Percentiles rank a stretch among this genome's conserved stretches.
phyloP scores from a whole-genome alignment of 92 coral and sea anemone species.

The Palythoa grandiflora region DNA sequence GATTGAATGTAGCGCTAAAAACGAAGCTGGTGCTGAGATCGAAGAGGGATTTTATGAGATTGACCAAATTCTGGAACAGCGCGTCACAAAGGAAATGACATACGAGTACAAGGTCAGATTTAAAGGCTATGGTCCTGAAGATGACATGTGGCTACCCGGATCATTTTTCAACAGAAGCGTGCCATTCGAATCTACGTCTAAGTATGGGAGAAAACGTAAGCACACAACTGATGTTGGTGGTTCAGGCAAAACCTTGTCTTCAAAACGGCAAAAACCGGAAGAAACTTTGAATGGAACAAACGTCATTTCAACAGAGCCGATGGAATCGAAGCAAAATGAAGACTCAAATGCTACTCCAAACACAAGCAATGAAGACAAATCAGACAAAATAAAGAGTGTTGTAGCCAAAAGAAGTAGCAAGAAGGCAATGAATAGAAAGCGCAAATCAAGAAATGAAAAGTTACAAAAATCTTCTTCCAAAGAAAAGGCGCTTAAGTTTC shows the following conservation, averaged over 20 bases:
- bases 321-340: neutral
- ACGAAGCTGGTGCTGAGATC: conserved; percentile 8
- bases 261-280: neutral
- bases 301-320: neutral
- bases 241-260: neutral
- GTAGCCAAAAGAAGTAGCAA: conserved; percentile 1
- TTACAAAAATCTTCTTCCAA: neutral
- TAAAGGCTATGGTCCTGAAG: conserved; percentile 64
- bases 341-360: neutral
- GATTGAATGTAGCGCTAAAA: neutral
- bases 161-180: conserved; percentile 61
- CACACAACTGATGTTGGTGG: neutral
- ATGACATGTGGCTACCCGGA: conserved; percentile 70
- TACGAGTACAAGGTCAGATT: conserved; percentile 61
- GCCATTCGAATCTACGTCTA: conserved; percentile 11
- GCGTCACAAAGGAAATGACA: conserved; percentile 20
- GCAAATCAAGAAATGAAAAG: neutral
- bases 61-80: conserved; percentile 41
- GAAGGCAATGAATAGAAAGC: neutral
- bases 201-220: conserved; percentile 3
- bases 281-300: neutral
- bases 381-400: neutral
- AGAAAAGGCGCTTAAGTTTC: neutral
- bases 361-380: neutral
- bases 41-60: conserved; percentile 66